A percentile compares a stretch with the other conserved stretches of the same genome.
Evolutionary conservation across 1,140 invertebrate species (phyloP).

Genomic region (Gryllus bimaculatus): DNA sequence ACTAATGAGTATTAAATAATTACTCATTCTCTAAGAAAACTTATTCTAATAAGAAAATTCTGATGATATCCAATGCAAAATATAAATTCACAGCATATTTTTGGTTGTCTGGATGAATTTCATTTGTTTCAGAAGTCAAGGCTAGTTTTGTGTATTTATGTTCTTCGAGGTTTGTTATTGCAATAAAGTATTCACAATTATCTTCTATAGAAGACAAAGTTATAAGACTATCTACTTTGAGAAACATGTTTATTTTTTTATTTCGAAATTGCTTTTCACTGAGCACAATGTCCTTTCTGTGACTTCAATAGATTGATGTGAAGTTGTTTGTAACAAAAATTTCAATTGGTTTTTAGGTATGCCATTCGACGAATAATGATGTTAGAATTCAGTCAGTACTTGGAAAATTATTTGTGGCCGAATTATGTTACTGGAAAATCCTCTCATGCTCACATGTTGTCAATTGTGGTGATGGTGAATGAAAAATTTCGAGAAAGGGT

Average conservation of each 20-base stretch:
- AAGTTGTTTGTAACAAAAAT: not conserved
- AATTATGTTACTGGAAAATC: constrained; percentile 63
- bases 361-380: constrained; percentile 84
- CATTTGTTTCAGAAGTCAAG: no score
- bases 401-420: constrained; percentile 97
- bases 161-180: no score
- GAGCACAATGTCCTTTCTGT: not conserved
- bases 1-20: no score
- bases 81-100: no score
- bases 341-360: constrained; percentile 46
- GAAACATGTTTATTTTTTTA: not conserved
- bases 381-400: constrained; percentile 93
- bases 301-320: not conserved
- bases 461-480: constrained; percentile 95
- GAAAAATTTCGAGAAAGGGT: constrained; percentile 96
- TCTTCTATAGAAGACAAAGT: no score
- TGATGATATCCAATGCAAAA: no score
- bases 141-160: no score
- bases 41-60: no score
- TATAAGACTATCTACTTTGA: not conserved
- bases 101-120: no score
- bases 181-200: no score
- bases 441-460: constrained; percentile 77
- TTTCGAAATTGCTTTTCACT: not conserved
- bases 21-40: no score